A percentile compares a stretch with the other conserved stretches of the same genome.
Conservation (phyloP, 2,797 vertebrate species). For the Dendrocincla fuliginosa region DNA sequence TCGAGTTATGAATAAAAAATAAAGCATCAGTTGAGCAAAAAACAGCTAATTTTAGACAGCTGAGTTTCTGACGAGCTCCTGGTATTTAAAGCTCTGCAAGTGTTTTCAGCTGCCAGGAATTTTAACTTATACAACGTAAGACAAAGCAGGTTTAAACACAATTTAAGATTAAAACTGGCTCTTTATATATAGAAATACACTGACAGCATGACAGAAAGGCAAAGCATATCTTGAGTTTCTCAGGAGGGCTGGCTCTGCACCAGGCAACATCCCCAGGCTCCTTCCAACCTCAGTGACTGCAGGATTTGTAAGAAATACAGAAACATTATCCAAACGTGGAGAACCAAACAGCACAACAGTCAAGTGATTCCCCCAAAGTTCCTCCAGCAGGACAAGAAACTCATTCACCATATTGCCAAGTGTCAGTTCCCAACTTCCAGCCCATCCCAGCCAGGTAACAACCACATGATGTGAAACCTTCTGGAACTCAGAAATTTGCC, state of each 20-base stretch:
- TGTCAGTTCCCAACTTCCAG: background rate
- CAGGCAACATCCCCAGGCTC: background rate
- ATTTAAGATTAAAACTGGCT: background rate
- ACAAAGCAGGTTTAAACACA: slow-evolving; percentile 20
- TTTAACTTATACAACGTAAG: rapidly evolving
- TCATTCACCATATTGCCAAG: rapidly evolving
- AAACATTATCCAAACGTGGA: background rate
- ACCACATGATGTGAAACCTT: rapidly evolving
- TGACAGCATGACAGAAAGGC: background rate
- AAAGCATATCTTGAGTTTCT: background rate
- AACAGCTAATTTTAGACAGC: background rate
- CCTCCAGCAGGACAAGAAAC: background rate
- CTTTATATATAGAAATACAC: slow-evolving; percentile 13
- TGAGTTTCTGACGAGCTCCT: background rate
- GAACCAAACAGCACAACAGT: background rate
- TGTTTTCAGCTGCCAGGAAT: background rate
- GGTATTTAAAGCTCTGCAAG: background rate
- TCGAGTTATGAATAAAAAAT: background rate
- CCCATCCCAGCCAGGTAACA: background rate
- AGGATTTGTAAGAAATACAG: background rate
- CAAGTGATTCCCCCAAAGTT: background rate
- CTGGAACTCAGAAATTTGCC: no score
- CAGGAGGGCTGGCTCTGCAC: background rate
- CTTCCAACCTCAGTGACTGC: background rate
- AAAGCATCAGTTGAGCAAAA: background rate